phyloP scores from a whole-genome alignment of 35 echinoderm and acorn worm genomes.

The Diadema setosum region DNA sequence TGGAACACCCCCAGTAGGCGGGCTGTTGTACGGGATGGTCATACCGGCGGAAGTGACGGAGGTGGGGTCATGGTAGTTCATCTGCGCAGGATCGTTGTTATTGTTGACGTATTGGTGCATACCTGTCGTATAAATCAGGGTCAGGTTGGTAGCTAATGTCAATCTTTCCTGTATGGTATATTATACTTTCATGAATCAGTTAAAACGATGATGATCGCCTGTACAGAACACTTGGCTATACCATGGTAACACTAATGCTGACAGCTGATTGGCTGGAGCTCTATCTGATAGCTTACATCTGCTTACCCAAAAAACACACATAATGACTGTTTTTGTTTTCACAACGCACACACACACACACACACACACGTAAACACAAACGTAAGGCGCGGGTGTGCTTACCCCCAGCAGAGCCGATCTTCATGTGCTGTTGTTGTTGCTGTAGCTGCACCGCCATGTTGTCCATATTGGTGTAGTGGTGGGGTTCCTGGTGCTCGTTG shows the following conservation, averaged over 20 bases:
- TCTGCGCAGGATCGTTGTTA: conserved; percentile 9
- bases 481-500: conserved; percentile 9
- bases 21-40: background rate
- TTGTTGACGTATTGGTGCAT: background rate
- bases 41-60: background rate
- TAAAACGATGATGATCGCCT: no score
- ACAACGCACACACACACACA: no score
- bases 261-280: background rate
- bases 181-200: no score
- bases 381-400: background rate
- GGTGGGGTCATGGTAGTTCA: background rate
- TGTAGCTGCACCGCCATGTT: background rate
- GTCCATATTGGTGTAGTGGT: conserved; percentile 5
- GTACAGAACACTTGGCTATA: no score
- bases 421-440: background rate
- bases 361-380: background rate
- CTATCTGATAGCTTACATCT: no score
- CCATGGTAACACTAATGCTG: background rate
- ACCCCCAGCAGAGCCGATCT: background rate
- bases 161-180: background rate
- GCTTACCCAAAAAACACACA: no score
- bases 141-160: background rate
- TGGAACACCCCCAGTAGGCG: background rate
- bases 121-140: background rate
- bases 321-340: no score